Conservation (phyloP, 2,113 vertebrate species). For the Peromyscus californicus region DNA sequence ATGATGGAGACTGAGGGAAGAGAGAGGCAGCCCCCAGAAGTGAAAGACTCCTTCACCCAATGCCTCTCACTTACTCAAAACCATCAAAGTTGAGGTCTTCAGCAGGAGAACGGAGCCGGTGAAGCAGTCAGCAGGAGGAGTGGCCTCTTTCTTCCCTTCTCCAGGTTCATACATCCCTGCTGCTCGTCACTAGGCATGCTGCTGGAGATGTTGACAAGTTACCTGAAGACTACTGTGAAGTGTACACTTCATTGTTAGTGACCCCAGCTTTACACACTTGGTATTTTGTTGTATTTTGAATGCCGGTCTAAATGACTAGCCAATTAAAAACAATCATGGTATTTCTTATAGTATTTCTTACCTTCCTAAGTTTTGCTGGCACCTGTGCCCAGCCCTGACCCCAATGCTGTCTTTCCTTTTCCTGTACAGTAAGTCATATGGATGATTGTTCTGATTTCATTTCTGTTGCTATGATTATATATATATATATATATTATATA, state of each 20-base stretch:
- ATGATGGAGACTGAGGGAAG: neutral
- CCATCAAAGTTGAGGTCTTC: neutral
- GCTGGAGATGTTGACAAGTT: neutral
- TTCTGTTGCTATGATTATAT: no score
- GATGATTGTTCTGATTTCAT: neutral
- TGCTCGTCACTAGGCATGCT: neutral
- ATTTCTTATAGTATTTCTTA: constrained; percentile 21
- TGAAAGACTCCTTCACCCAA: neutral
- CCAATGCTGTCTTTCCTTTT: neutral
- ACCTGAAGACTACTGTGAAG: neutral
- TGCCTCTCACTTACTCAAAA: neutral
- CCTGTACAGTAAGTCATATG: constrained; percentile 9
- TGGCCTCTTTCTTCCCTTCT: neutral
- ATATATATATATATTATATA: no score
- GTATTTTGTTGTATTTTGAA: neutral
- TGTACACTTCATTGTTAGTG: neutral
- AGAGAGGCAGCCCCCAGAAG: neutral
- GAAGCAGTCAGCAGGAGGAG: neutral
- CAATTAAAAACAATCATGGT: neutral
- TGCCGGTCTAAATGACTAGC: neutral
- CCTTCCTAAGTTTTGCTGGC: neutral
- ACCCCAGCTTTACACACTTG: neutral
- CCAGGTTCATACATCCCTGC: neutral
- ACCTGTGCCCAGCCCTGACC: neutral
- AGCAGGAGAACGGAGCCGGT: neutral